Percentiles rank a stretch among this genome's conserved stretches.
These are phyloP conservation scores for Stictonetta naevosa DNA, from an alignment of 2,113 vertebrate genomes.

Conservation along the genomic window DNA sequence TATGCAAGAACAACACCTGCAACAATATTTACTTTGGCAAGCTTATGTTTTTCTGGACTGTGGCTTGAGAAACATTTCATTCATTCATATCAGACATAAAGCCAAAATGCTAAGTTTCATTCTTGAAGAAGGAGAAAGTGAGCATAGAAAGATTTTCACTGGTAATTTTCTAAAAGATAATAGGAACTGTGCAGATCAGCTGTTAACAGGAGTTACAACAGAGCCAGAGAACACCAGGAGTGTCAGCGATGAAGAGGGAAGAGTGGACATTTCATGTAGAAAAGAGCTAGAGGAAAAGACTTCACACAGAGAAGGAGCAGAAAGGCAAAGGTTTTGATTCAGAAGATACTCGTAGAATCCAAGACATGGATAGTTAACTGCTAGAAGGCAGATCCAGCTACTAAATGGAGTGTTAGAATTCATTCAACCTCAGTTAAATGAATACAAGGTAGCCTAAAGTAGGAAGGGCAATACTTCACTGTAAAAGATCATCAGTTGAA, in stretches of 20 bases:
- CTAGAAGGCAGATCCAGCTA: not conserved
- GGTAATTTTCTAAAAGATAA: not conserved
- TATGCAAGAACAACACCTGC: not conserved
- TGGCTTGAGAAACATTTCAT: not conserved
- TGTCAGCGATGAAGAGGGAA: not conserved
- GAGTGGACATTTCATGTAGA: fast-evolving
- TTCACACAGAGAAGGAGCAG: not conserved
- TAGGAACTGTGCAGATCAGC: not conserved
- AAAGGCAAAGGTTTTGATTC: not conserved
- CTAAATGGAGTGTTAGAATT: not conserved
- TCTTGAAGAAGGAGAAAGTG: not conserved
- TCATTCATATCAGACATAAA: not conserved
- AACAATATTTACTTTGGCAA: slow-evolving; percentile 2
- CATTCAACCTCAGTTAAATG: not conserved
- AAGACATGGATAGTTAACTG: not conserved
- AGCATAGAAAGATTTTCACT: not conserved
- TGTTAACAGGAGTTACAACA: not conserved
- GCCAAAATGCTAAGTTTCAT: not conserved
- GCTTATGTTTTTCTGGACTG: not conserved
- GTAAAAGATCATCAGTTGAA: not conserved
- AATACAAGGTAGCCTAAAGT: not conserved
- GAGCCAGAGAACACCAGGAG: not conserved
- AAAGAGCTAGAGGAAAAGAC: not conserved
- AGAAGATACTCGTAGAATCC: not conserved
- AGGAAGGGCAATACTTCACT: not conserved